Conservation (phyloP, 2,797 vertebrate species). For the Tadarida brasiliensis region DNA sequence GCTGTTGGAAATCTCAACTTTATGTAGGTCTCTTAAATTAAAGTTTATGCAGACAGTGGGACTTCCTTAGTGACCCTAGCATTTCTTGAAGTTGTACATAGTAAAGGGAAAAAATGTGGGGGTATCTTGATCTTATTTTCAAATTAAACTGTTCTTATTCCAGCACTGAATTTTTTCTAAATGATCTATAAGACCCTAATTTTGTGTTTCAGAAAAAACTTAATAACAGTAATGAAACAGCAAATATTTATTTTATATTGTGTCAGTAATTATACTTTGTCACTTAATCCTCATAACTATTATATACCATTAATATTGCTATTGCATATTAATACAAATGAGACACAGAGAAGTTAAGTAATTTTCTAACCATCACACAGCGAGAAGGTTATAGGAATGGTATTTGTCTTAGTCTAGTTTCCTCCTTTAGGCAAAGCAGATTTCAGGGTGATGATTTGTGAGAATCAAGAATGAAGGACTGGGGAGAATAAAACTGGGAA, state of each 20-base stretch:
- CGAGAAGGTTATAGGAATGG: not conserved
- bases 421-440: not conserved
- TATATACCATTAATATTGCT: not conserved
- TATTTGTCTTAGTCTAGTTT: constrained; percentile 22
- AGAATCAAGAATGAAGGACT: not conserved
- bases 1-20: constrained; percentile 15
- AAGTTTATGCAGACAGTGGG: constrained; percentile 7
- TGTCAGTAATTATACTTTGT: not conserved
- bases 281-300: constrained; percentile 21
- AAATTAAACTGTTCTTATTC: constrained; percentile 19
- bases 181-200: not conserved
- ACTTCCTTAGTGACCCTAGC: not conserved
- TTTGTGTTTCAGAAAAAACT: not conserved
- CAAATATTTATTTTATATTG: constrained; percentile 36
- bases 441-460: not conserved
- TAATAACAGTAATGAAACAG: constrained; percentile 1
- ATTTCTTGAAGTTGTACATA: constrained; percentile 29
- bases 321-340: not conserved
- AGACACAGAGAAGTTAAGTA: not conserved
- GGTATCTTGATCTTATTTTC: constrained; percentile 55
- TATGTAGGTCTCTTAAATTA: constrained; percentile 49
- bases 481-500: not conserved
- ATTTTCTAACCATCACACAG: constrained; percentile 33
- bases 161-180: constrained; percentile 8
- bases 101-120: not conserved